Evolutionary conservation across 2,797 vertebrate genomes (phyloP).

Genomic region (Microctenopoma stevenorrisi): DNA sequence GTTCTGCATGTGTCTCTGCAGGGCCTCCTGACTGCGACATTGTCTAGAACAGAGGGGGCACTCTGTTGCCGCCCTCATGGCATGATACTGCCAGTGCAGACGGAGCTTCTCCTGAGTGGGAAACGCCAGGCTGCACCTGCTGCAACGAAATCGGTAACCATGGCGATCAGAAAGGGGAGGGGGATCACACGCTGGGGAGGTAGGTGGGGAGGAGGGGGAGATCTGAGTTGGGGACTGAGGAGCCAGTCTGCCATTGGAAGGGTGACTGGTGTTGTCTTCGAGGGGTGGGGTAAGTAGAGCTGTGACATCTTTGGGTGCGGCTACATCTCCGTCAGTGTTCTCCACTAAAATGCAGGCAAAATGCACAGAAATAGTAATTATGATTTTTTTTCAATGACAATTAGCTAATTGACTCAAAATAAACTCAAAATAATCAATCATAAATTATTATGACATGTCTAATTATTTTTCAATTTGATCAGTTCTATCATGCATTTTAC

Average conservation of each 20-base stretch:
- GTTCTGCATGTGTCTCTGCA: conserved; percentile 97
- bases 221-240: conserved; percentile 93
- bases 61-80: conserved; percentile 97
- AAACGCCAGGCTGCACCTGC: conserved; percentile 98
- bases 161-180: conserved; percentile 93
- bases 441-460: not conserved
- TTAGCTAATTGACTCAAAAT: not conserved
- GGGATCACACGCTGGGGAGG: conserved; percentile 87
- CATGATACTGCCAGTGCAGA: conserved; percentile 98
- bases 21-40: conserved; percentile 96
- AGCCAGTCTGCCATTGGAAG: conserved; percentile 93
- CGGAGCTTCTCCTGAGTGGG: conserved; percentile 98
- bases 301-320: conserved; percentile 84
- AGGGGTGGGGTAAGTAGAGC: conserved; percentile 87
- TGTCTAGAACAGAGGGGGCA: conserved; percentile 98
- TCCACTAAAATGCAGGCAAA: conserved; percentile 84
- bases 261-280: conserved; percentile 91
- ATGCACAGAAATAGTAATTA: conserved; percentile 23
- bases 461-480: not conserved
- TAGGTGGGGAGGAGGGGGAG: conserved; percentile 90
- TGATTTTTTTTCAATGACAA: conserved; percentile 13
- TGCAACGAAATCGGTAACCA: conserved; percentile 98
- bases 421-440: not conserved
- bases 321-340: conserved; percentile 85
- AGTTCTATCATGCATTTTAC: conserved; percentile 23